Conservation (phyloP, 92 coral and sea anemone genomes). For the Virgularia gustaviana region DNA sequence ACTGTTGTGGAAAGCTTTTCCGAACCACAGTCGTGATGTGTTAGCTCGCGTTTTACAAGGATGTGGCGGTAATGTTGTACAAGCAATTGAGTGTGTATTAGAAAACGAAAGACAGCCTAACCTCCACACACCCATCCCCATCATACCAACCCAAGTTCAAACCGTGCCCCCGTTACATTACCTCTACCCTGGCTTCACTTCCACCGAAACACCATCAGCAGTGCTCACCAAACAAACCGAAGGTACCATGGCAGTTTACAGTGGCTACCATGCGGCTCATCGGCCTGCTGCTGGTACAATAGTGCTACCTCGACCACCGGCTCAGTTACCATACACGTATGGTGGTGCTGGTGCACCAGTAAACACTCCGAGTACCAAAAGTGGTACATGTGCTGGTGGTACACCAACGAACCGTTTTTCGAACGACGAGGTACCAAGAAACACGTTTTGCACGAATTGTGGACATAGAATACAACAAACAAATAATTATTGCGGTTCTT, state of each 20-base stretch:
- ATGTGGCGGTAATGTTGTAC: slow-evolving; percentile 83
- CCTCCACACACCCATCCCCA: slow-evolving; percentile 21
- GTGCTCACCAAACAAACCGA: background rate
- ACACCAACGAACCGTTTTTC: slow-evolving; percentile 36
- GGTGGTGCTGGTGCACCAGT: slow-evolving; percentile 66
- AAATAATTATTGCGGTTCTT: slow-evolving; percentile 85
- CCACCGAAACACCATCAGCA: no score
- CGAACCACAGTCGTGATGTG: slow-evolving; percentile 66
- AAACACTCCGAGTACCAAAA: slow-evolving; percentile 74
- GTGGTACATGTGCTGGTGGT: slow-evolving; percentile 60
- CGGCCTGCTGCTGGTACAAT: slow-evolving; percentile 44
- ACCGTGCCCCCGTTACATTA: slow-evolving; percentile 4
- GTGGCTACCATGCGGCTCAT: slow-evolving; percentile 1
- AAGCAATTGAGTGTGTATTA: slow-evolving; percentile 71
- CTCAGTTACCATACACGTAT: slow-evolving; percentile 62
- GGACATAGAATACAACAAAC: slow-evolving; percentile 72
- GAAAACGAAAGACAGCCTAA: slow-evolving; percentile 19
- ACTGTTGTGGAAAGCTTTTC: slow-evolving; percentile 75
- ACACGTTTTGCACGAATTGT: slow-evolving; percentile 79
- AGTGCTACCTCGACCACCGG: slow-evolving; percentile 54
- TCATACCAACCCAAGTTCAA: slow-evolving; percentile 29
- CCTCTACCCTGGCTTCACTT: slow-evolving; percentile 21
- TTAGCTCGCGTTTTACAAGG: slow-evolving; percentile 74
- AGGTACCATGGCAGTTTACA: background rate
- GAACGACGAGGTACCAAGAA: slow-evolving; percentile 47